These are phyloP conservation scores for Asteroscopus sphinx DNA, from an alignment of 2,888 invertebrate species.

Conservation along the genomic window DNA sequence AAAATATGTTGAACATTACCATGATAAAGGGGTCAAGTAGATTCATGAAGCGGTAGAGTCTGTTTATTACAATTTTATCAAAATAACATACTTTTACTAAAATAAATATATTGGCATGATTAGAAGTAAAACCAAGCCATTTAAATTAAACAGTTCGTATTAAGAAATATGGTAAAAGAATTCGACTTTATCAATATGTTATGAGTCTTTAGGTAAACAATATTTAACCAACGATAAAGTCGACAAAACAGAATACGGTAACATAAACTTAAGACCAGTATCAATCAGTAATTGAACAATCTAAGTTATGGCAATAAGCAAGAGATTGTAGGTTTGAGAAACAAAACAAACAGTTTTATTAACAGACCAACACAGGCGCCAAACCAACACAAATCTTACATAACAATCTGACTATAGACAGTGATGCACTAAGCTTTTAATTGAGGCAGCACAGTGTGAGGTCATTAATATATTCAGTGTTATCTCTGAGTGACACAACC, in stretches of 20 bases:
- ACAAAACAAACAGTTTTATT: conserved; percentile 44
- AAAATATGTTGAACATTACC: conserved; percentile 17
- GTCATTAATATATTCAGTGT: conserved; percentile 45
- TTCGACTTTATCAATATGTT: conserved; percentile 5
- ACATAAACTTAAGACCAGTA: not conserved
- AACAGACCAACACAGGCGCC: conserved; percentile 30
- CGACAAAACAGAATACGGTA: too few relatives aligned
- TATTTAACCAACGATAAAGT: too few relatives aligned
- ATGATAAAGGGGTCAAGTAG: conserved; percentile 7
- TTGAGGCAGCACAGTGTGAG: conserved; percentile 49
- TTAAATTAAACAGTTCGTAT: too few relatives aligned
- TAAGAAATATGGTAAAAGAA: not conserved
- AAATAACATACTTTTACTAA: too few relatives aligned
- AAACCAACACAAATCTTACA: conserved; percentile 34
- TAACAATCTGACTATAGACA: conserved; percentile 35
- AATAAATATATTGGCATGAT: too few relatives aligned
- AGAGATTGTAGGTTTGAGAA: conserved; percentile 2
- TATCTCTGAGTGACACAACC: conserved; percentile 52
- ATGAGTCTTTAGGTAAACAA: not conserved
- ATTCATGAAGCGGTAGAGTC: not conserved
- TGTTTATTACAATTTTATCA: not conserved
- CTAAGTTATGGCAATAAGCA: not conserved
- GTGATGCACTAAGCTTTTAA: conserved; percentile 54
- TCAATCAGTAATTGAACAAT: conserved; percentile 21
- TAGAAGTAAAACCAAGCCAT: too few relatives aligned